phyloP scores from a whole-genome alignment of 2,797 vertebrate species.

The Spondyliosoma cantharus region DNA sequence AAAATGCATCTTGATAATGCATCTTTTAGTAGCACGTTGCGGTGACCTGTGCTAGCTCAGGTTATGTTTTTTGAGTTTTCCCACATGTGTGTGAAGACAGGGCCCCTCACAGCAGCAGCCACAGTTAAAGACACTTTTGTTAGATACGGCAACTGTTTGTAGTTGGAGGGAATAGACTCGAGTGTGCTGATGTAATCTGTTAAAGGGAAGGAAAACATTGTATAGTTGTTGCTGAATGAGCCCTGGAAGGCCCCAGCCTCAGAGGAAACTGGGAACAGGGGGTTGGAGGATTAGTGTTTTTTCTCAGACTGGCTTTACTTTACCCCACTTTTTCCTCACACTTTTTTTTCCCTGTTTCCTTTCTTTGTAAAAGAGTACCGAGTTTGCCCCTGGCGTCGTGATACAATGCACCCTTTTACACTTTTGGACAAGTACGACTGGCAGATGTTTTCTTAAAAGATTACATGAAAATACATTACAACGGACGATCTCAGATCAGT shows the following conservation, averaged over 20 bases:
- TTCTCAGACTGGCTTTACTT: constrained; percentile 55
- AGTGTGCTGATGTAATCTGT: constrained; percentile 79
- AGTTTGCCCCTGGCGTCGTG: constrained; percentile 48
- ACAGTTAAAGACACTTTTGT: constrained; percentile 62
- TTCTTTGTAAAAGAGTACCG: constrained; percentile 49
- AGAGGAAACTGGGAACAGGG: constrained; percentile 70
- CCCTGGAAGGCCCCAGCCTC: constrained; percentile 64
- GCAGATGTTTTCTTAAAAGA: constrained; percentile 43
- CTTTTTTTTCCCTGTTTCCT: constrained; percentile 48
- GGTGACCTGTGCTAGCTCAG: constrained; percentile 35
- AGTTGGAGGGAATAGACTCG: constrained; percentile 55
- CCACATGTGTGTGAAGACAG: constrained; percentile 43
- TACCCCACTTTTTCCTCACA: constrained; percentile 44
- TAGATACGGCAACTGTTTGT: constrained; percentile 66
- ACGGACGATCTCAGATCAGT: constrained; percentile 25
- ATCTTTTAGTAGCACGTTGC: constrained; percentile 39
- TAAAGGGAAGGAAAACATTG: constrained; percentile 77
- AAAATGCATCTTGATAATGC: constrained; percentile 26
- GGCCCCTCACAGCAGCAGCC: constrained; percentile 51
- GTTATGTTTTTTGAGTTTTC: constrained; percentile 25
- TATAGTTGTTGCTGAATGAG: constrained; percentile 76
- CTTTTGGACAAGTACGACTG: constrained; percentile 34
- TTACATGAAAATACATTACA: constrained; percentile 36
- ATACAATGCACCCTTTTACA: constrained; percentile 55
- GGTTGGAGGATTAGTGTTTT: constrained; percentile 63